Conservation (phyloP, 2,113 vertebrate genomes). For the Corythornis cristatus region DNA sequence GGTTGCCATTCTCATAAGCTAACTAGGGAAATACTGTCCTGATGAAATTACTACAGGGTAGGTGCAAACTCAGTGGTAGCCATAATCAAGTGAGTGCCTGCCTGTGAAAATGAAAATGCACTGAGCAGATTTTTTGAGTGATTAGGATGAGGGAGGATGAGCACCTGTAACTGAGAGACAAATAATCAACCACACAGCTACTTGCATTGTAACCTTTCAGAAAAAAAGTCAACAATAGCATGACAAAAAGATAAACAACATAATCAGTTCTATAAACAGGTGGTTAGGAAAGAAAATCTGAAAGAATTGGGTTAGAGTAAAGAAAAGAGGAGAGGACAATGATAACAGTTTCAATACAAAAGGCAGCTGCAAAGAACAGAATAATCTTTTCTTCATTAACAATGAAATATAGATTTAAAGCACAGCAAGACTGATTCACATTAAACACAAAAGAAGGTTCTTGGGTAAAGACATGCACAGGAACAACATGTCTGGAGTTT, state of each 20-base stretch:
- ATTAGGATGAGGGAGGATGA: not conserved
- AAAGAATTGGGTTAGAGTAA: not conserved
- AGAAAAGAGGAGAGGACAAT: not conserved
- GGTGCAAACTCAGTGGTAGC: not conserved
- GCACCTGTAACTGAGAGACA: not conserved
- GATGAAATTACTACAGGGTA: not conserved
- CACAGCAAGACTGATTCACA: rapidly evolving
- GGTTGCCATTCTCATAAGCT: not conserved
- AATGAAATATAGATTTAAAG: not conserved
- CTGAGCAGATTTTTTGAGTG: not conserved
- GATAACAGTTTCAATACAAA: not conserved
- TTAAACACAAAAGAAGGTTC: not conserved
- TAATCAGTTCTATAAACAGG: not conserved
- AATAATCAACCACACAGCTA: not conserved
- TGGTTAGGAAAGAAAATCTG: not conserved
- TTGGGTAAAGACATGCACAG: not conserved
- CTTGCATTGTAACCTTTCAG: not conserved
- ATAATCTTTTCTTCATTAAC: not conserved
- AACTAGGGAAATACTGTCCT: not conserved
- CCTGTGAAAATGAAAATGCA: not conserved
- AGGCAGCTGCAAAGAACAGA: not conserved
- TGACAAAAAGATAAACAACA: not conserved
- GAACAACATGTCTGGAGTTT: not conserved
- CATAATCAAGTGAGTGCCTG: not conserved
- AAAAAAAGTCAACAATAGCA: not conserved